Evolutionary conservation across 2,888 invertebrate genomes (phyloP).

Genomic region (Coronaproctus castanopsis): DNA sequence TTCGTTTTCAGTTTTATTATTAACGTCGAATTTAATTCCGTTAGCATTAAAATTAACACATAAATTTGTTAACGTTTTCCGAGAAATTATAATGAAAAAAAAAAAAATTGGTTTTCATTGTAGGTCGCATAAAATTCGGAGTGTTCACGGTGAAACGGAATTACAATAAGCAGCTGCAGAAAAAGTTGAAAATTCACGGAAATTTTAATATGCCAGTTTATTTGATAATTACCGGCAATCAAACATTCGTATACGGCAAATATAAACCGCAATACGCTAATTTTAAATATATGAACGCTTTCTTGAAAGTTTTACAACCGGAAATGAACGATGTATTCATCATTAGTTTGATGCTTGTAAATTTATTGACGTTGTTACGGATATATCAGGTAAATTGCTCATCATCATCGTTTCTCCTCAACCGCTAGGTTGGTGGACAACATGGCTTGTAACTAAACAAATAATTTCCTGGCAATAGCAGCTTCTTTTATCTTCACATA

Average conservation of each 20-base stretch:
- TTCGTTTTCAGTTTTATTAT: too few species aligned
- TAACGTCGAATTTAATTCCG: too few species aligned
- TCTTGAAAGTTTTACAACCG: conserved; percentile 29
- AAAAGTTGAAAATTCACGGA: conserved; percentile 16
- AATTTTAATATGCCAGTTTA: conserved; percentile 24
- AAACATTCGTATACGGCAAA: conserved; percentile 26
- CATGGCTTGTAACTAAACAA: too few species aligned
- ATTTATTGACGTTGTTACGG: conserved; percentile 28
- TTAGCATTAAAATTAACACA: too few species aligned
- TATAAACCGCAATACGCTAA: conserved; percentile 27
- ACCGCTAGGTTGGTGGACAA: too few species aligned
- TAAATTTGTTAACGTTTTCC: too few species aligned
- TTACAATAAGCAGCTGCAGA: conserved; percentile 18
- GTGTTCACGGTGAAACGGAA: conserved; percentile 22
- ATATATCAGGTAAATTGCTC: conserved; percentile 26
- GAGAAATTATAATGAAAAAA: too few species aligned
- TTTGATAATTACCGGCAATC: conserved; percentile 28
- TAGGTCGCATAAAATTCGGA: conserved; percentile 31
- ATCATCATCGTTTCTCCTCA: too few species aligned
- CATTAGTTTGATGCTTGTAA: conserved; percentile 28
- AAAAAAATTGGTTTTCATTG: too few species aligned
- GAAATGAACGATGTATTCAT: conserved; percentile 33
- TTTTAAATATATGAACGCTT: conserved; percentile 28
- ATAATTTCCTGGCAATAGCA: too few species aligned
- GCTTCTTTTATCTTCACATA: too few species aligned